Percentiles rank a stretch among this genome's conserved stretches.
phyloP scores from a whole-genome alignment of 2,113 vertebrate species.

The Hippocampus mohnikei region DNA sequence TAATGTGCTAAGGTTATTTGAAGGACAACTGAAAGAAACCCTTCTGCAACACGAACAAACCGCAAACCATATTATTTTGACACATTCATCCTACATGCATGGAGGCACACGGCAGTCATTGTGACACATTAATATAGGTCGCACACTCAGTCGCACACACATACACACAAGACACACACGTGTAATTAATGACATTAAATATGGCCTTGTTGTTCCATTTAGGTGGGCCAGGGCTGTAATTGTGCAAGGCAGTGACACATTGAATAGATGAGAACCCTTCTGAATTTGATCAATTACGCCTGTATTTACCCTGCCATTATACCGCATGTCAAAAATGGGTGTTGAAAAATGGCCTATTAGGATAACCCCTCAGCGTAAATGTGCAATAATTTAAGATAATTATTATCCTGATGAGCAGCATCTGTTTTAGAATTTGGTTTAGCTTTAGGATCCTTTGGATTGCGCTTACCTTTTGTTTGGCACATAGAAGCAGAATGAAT shows the following conservation, averaged over 20 bases:
- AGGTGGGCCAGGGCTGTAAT: conserved; percentile 9
- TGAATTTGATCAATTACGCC: conserved; percentile 9
- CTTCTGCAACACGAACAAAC: neutral
- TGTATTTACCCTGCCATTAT: conserved; percentile 2
- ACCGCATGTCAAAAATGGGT: neutral
- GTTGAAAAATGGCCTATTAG: neutral
- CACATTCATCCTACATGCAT: neutral
- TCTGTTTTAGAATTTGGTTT: neutral
- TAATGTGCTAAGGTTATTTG: neutral
- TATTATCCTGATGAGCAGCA: neutral
- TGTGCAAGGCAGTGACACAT: conserved; percentile 3
- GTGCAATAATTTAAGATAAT: neutral
- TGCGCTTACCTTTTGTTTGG: neutral
- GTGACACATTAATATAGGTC: neutral
- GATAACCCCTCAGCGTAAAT: neutral
- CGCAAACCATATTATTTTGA: neutral
- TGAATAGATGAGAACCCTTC: conserved; percentile 1
- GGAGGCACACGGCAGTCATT: neutral
- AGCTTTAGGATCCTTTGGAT: neutral
- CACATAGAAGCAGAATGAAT: neutral
- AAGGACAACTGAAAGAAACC: neutral
- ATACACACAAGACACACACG: neutral
- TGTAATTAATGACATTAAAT: conserved; percentile 7
- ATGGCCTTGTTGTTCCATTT: conserved; percentile 7
- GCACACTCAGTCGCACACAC: no score